Percentiles rank a stretch among this genome's conserved stretches.
Conservation (phyloP, 2,888 invertebrate species). For the Nematopogon swammerdamellus region DNA sequence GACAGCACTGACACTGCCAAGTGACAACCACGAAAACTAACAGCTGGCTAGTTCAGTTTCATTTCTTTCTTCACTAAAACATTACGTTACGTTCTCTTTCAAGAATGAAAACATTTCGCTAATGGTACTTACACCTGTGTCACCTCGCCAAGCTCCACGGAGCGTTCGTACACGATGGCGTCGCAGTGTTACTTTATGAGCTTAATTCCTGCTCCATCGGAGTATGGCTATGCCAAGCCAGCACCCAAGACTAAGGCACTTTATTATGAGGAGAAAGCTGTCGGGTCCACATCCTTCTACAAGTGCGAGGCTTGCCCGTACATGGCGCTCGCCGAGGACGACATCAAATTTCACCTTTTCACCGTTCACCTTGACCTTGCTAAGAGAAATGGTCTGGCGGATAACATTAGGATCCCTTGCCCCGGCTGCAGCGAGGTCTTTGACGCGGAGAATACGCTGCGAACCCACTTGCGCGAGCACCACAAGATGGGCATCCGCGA, state of each 20-base stretch:
- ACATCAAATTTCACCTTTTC: conserved; percentile 50
- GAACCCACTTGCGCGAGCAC: conserved; percentile 64
- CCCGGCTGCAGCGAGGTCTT: conserved; percentile 67
- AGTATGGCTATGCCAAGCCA: conserved; percentile 19
- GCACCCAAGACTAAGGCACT: conserved; percentile 37
- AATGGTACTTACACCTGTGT: no score
- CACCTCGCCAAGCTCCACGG: no score
- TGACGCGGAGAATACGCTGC: conserved; percentile 58
- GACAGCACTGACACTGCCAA: no score
- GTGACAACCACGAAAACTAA: no score
- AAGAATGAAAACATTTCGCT: no score
- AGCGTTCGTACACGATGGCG: conserved; percentile 23
- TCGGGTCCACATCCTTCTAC: conserved; percentile 48
- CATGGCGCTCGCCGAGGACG: conserved; percentile 50
- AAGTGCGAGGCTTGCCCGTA: conserved; percentile 55
- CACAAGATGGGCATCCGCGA: conserved; percentile 64
- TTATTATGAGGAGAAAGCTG: conserved; percentile 47
- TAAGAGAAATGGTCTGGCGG: conserved; percentile 49
- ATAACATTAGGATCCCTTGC: conserved; percentile 57
- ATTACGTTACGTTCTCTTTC: no score
- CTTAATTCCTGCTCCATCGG: conserved; percentile 13
- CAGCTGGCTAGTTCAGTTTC: no score
- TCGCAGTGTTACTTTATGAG: conserved; percentile 26
- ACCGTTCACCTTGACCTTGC: conserved; percentile 44
- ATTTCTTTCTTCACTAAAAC: no score